A percentile compares a stretch with the other conserved stretches of the same genome.
phyloP scores from a whole-genome alignment of 2,797 vertebrate genomes.

The Halcyon badia region DNA sequence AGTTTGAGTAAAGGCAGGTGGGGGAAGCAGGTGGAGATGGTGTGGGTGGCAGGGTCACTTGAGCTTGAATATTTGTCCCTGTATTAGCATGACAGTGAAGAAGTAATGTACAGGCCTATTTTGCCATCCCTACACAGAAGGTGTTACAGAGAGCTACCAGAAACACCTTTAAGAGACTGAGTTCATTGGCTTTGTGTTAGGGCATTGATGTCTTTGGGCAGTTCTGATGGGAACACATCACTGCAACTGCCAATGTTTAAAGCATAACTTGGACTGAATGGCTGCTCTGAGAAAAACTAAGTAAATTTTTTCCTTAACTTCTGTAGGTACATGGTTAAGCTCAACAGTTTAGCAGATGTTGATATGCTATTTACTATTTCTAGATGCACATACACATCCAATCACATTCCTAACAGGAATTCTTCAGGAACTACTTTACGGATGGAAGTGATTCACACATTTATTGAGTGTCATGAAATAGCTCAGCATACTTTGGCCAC shows the following conservation, averaged over 20 bases:
- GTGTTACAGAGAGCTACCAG: not conserved
- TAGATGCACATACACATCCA: not conserved
- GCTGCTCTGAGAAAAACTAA: not conserved
- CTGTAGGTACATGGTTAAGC: not conserved
- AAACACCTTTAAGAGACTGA: not conserved
- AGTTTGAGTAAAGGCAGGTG: fast-evolving
- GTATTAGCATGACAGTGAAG: not conserved
- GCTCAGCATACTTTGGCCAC: not conserved
- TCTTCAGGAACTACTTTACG: not conserved
- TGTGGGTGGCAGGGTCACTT: not conserved
- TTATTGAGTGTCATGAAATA: not conserved
- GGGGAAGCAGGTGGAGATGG: not conserved
- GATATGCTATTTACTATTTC: not conserved
- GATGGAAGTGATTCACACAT: not conserved
- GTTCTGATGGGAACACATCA: not conserved
- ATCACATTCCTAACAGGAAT: not conserved
- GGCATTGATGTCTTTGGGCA: not conserved
- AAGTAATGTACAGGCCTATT: fast-evolving
- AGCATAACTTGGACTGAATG: not conserved
- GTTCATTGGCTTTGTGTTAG: not conserved
- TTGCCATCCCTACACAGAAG: not conserved
- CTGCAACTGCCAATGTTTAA: not conserved
- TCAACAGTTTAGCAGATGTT: not conserved
- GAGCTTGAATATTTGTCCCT: not conserved
- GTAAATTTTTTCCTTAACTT: not conserved